Conservation (phyloP, 2,888 invertebrate genomes). For the Drosophila anomelani region DNA sequence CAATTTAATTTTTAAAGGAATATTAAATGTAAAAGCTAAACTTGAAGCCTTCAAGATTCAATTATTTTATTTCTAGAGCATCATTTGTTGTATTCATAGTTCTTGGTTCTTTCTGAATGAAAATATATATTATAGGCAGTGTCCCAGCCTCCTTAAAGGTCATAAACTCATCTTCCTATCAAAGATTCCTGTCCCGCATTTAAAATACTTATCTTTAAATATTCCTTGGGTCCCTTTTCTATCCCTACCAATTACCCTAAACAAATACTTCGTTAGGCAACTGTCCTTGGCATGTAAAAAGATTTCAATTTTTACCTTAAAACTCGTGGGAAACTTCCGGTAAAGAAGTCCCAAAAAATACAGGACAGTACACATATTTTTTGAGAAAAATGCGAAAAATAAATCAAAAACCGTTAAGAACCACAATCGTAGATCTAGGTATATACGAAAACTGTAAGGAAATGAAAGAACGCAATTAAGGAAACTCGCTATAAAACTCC, state of each 20-base stretch:
- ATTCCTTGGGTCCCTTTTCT: background rate
- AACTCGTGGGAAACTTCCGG: constrained; percentile 51
- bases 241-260: constrained; percentile 39
- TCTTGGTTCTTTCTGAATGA: background rate
- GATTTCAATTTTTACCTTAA: constrained; percentile 37
- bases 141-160: background rate
- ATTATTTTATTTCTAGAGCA: background rate
- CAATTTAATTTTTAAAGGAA: no score
- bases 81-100: no score
- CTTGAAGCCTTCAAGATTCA: background rate
- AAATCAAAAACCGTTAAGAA: constrained; percentile 45
- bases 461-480: constrained; percentile 45
- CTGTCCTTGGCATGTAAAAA: constrained; percentile 42
- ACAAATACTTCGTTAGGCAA: constrained; percentile 35
- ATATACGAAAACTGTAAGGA: constrained; percentile 9
- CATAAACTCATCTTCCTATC: background rate
- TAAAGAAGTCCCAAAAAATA: constrained; percentile 10
- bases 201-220: constrained; percentile 1
- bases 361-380: constrained; percentile 7
- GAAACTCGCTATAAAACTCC: constrained; percentile 41
- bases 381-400: constrained; percentile 29
- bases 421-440: constrained; percentile 34
- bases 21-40: background rate
- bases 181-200: background rate
- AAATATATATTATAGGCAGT: background rate